Percentiles rank a stretch among this genome's conserved stretches.
Evolutionary conservation across 2,113 vertebrate genomes (phyloP).

Genomic region (Tetraodon nigroviridis): DNA sequence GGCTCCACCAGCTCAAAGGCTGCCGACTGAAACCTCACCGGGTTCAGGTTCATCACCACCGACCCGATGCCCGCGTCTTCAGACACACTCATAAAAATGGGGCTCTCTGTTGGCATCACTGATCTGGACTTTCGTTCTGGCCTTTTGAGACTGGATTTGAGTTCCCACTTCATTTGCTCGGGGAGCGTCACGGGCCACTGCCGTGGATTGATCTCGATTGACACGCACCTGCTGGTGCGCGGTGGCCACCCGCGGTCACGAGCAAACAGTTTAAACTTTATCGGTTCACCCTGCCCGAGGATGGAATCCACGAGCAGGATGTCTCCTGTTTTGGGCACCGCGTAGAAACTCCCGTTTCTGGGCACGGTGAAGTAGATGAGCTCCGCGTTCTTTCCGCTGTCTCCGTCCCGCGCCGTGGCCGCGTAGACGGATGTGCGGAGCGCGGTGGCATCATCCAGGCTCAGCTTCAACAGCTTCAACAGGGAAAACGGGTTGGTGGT

Average conservation of each 20-base stretch:
- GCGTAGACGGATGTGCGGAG: slow-evolving; percentile 75
- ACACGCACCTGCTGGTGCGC: slow-evolving; percentile 73
- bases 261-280: slow-evolving; percentile 78
- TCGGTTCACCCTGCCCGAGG: slow-evolving; percentile 72
- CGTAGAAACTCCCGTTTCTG: slow-evolving; percentile 80
- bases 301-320: slow-evolving; percentile 85
- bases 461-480: slow-evolving; percentile 66
- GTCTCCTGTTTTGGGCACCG: slow-evolving; percentile 84
- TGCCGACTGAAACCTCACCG: slow-evolving; percentile 70
- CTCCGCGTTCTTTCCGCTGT: slow-evolving; percentile 83
- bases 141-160: slow-evolving; percentile 4
- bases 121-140: slow-evolving; percentile 65
- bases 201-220: slow-evolving; percentile 75
- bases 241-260: slow-evolving; percentile 81
- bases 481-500: slow-evolving; percentile 79
- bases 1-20: slow-evolving; percentile 79
- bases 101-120: slow-evolving; percentile 57
- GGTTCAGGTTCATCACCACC: slow-evolving; percentile 75
- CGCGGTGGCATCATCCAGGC: slow-evolving; percentile 80
- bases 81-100: slow-evolving; percentile 75
- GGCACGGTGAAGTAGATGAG: slow-evolving; percentile 80
- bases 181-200: slow-evolving; percentile 55
- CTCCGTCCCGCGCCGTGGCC: slow-evolving; percentile 76
- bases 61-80: slow-evolving; percentile 80
- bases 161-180: slow-evolving; percentile 1